Conservation (phyloP, 37 sponge, comb jelly and placozoan genomes). For the Diacarnus erythraeanus region DNA sequence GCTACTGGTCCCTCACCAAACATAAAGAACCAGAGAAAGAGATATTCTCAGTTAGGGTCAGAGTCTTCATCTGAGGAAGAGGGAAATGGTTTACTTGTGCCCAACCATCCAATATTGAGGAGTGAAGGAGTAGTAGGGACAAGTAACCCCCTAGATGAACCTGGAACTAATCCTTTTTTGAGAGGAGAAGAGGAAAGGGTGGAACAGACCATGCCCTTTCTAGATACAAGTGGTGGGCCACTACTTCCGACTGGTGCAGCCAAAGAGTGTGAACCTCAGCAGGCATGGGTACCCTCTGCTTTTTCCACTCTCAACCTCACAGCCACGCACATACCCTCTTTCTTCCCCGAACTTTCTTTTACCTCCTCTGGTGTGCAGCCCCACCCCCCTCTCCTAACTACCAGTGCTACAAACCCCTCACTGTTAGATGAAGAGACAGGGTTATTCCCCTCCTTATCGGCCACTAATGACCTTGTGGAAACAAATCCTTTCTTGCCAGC, state of each 20-base stretch:
- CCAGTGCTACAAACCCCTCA: neutral
- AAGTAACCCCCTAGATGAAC: neutral
- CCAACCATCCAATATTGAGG: constrained; percentile 4
- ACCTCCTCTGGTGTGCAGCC: too few relatives aligned
- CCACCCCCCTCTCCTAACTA: too few relatives aligned
- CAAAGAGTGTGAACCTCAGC: neutral
- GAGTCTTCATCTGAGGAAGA: constrained; percentile 1
- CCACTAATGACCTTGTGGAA: neutral
- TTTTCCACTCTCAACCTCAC: neutral
- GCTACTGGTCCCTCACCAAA: constrained; percentile 31
- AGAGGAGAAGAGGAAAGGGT: too few relatives aligned
- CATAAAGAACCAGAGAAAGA: constrained; percentile 34
- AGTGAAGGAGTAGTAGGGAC: neutral
- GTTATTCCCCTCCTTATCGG: too few relatives aligned
- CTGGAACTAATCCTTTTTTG: neutral
- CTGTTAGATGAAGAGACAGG: too few relatives aligned
- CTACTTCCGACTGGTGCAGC: neutral
- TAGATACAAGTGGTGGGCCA: neutral
- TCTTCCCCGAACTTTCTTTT: too few relatives aligned
- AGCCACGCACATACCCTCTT: too few relatives aligned
- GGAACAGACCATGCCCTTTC: neutral
- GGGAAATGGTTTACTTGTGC: neutral
- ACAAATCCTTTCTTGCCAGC: neutral
- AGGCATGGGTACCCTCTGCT: neutral
- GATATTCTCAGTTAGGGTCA: constrained; percentile 35